Evolutionary conservation across 1,140 invertebrate species (phyloP).

Genomic region (Calliphora vicina): DNA sequence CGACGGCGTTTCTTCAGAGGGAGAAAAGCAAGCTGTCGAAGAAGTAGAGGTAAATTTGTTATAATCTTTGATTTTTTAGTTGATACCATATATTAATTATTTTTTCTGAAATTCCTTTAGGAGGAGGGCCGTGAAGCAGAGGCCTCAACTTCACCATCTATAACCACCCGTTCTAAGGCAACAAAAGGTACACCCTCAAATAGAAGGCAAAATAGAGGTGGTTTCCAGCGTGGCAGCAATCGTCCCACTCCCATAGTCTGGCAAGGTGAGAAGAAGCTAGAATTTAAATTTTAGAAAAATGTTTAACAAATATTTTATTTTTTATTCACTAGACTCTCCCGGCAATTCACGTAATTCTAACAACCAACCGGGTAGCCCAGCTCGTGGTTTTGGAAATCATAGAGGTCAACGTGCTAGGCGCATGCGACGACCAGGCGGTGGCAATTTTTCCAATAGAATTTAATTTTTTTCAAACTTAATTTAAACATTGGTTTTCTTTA

Average conservation of each 20-base stretch:
- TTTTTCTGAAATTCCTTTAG: slow-evolving; percentile 56
- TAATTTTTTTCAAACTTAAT: slow-evolving; percentile 11
- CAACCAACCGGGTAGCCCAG: slow-evolving; percentile 36
- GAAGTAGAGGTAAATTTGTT: slow-evolving; percentile 57
- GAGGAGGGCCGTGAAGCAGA: slow-evolving; percentile 77
- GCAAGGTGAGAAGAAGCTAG: slow-evolving; percentile 48
- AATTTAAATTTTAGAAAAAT: not conserved
- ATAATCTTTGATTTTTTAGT: not conserved
- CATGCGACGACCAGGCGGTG: slow-evolving; percentile 50
- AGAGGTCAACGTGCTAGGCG: slow-evolving; percentile 46
- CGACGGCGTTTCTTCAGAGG: slow-evolving; percentile 68
- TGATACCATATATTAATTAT: not conserved
- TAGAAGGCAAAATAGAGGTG: slow-evolving; percentile 47
- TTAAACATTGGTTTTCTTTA: not conserved
- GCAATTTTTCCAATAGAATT: slow-evolving; percentile 46
- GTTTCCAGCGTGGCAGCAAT: slow-evolving; percentile 46
- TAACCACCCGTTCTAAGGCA: slow-evolving; percentile 55
- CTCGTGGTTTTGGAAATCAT: slow-evolving; percentile 37
- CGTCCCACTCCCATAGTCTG: slow-evolving; percentile 65
- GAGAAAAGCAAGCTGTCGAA: slow-evolving; percentile 69
- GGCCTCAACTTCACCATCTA: slow-evolving; percentile 70
- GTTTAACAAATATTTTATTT: not conserved
- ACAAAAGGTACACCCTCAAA: slow-evolving; percentile 51
- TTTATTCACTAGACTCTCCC: slow-evolving; percentile 23
- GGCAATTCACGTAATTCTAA: slow-evolving; percentile 45